Percentiles rank a stretch among this genome's conserved stretches.
Conservation (phyloP, 2,797 vertebrate species). For the Rachycentron canadum region DNA sequence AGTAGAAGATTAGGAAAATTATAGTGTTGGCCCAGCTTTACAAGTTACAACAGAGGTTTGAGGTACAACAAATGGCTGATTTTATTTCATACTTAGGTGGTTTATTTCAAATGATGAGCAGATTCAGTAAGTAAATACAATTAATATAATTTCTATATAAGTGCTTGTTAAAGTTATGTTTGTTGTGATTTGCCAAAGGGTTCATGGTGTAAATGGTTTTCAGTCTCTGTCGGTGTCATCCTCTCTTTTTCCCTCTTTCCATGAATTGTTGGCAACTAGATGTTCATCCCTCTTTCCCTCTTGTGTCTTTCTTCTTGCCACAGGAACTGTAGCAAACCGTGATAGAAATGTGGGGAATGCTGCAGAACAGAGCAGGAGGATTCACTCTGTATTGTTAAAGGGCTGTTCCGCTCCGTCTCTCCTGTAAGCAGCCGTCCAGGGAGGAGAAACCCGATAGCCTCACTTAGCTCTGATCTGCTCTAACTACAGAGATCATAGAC, state of each 20-base stretch:
- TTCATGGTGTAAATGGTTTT: slow-evolving; percentile 19
- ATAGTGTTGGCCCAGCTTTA: background rate
- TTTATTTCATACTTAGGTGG: too few species aligned
- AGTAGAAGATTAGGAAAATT: background rate
- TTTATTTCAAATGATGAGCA: background rate
- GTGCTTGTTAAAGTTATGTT: background rate
- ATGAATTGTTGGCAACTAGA: slow-evolving; percentile 21
- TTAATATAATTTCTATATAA: background rate
- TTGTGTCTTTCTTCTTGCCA: slow-evolving; percentile 37
- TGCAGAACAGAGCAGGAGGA: slow-evolving; percentile 70
- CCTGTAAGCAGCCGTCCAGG: slow-evolving; percentile 71
- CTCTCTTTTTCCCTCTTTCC: background rate
- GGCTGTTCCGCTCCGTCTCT: slow-evolving; percentile 79
- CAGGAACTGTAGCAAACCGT: slow-evolving; percentile 45
- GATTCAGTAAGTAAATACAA: background rate
- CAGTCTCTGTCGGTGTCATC: background rate
- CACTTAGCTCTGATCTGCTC: slow-evolving; percentile 77
- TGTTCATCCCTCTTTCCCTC: slow-evolving; percentile 33
- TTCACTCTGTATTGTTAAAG: slow-evolving; percentile 76
- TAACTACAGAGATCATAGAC: slow-evolving; percentile 66
- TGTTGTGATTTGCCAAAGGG: background rate
- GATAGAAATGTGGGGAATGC: slow-evolving; percentile 70
- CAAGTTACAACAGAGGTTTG: background rate
- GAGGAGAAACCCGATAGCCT: slow-evolving; percentile 78
- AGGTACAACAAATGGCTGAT: background rate